phyloP scores from a whole-genome alignment of 1,140 invertebrate species.

The Trachymyrmex cornetzi region DNA sequence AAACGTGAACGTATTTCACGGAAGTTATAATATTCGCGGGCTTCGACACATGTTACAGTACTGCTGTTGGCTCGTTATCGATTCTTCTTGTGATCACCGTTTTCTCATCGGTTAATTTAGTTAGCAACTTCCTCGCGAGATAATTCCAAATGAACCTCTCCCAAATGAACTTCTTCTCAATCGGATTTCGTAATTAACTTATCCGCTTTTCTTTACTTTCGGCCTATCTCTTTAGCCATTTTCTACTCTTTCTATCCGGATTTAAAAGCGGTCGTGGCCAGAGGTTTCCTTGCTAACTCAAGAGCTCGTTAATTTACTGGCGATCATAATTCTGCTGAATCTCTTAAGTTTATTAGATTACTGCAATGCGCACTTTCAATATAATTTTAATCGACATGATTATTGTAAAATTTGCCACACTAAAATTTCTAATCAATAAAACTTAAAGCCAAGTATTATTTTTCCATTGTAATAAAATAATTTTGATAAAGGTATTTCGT shows the following conservation, averaged over 20 bases:
- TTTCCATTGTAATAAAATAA: too few species aligned
- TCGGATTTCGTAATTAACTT: slow-evolving; percentile 62
- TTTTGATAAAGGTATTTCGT: background rate
- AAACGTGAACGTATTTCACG: slow-evolving; percentile 10
- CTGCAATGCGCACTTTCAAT: background rate
- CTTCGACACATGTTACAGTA: background rate
- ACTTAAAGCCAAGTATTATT: background rate
- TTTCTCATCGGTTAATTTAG: slow-evolving; percentile 57
- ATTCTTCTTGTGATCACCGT: slow-evolving; percentile 11
- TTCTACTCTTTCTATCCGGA: slow-evolving; percentile 27
- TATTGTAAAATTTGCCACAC: background rate
- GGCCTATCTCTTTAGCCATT: slow-evolving; percentile 34
- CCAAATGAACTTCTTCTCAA: slow-evolving; percentile 45
- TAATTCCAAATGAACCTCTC: slow-evolving; percentile 52
- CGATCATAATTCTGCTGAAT: slow-evolving; percentile 21
- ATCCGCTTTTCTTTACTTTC: slow-evolving; percentile 47
- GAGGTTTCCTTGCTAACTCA: slow-evolving; percentile 24
- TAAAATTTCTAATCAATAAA: background rate
- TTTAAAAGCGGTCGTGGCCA: slow-evolving; percentile 36
- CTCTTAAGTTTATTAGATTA: slow-evolving; percentile 28
- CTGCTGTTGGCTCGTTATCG: slow-evolving; percentile 14
- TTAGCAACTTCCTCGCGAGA: slow-evolving; percentile 46
- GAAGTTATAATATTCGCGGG: slow-evolving; percentile 2
- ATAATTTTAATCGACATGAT: background rate
- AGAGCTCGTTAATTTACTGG: slow-evolving; percentile 30